Base-by-base conservation (phyloP, 2,797 vertebrate species). In the Arremon brunneinucha region DNA sequence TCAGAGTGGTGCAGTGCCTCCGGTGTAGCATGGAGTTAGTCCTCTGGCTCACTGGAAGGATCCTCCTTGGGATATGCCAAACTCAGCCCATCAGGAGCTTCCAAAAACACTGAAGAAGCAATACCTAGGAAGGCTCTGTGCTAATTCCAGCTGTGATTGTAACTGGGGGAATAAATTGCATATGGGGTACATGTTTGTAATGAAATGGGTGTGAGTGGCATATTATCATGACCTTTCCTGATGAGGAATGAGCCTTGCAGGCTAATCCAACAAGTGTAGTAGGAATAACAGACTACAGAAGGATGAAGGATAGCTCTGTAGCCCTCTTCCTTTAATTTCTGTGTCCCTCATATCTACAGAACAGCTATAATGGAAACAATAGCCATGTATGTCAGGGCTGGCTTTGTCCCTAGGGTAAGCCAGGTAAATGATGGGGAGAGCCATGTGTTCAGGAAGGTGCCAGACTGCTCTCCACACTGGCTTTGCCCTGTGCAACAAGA, bases 11-110 rank as follows among this genome's bases (percentile, higher is more conserved):
- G 30, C 12, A 53, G 16, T 23, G 57, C 35, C 56, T 63, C 30
- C 17, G 16, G 2, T 1, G 69, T 21, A 59, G 12, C 1, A 0
- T 32, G 8, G 7, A 37, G 23, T 13, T 32, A 12, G 39, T 50
- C 39, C 16, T 56, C 32, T 7, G 0, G 15, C 46, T 43, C 30
- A 8, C 1, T 65, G 41, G 41, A 59, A 82, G 9, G 23, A 43
- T 44, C 6, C 44, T 65, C 26, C 34, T 35, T 19, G 13, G 55
- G 32, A 30, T 76, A 13, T 46, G 47, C 19, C 44, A 46, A 90
- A 41, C 14, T 59, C 28, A 56, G 37, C 18, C 16, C 32, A 77
- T 26, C 5, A 76, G 21, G 13, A 78, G 6, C 47, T 81, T 88
- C 32, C 13, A 67, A 37, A 90, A 91, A 52, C 26, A 34, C 17